phyloP scores from a whole-genome alignment of 1,140 invertebrate genomes.

The Saccostrea glomerata region DNA sequence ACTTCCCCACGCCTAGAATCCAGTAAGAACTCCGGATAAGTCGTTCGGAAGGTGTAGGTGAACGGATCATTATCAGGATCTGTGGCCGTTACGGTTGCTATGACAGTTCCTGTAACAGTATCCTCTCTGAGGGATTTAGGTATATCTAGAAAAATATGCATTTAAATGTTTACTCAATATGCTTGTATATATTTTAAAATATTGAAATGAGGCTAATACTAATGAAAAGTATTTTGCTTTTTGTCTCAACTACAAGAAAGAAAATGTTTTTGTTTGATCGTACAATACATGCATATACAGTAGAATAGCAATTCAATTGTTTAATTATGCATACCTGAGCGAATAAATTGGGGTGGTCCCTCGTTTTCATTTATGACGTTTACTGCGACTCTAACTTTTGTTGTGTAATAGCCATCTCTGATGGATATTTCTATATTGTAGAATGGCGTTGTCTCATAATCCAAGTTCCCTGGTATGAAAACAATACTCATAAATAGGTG shows the following conservation, averaged over 20 bases:
- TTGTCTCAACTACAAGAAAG: too few species aligned
- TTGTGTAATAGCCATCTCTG: background rate
- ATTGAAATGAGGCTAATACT: background rate
- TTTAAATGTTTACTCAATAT: background rate
- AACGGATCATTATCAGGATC: background rate
- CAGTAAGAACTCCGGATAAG: background rate
- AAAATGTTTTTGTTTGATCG: too few species aligned
- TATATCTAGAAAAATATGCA: background rate
- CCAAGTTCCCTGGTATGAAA: background rate
- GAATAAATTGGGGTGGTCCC: background rate
- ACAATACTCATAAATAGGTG: too few species aligned
- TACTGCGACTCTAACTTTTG: background rate
- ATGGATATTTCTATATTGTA: background rate
- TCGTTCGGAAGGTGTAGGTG: background rate
- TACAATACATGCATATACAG: too few species aligned
- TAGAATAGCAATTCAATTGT: too few species aligned
- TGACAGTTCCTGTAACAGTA: background rate
- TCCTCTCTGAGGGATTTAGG: background rate
- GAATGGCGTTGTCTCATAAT: background rate
- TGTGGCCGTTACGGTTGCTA: background rate
- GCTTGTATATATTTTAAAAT: too few species aligned
- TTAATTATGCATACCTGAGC: background rate
- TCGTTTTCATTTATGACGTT: background rate
- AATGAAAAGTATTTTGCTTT: background rate
- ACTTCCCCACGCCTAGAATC: slow-evolving; percentile 16